phyloP scores from a whole-genome alignment of 2,888 invertebrate species.

The Agonum fuliginosum region DNA sequence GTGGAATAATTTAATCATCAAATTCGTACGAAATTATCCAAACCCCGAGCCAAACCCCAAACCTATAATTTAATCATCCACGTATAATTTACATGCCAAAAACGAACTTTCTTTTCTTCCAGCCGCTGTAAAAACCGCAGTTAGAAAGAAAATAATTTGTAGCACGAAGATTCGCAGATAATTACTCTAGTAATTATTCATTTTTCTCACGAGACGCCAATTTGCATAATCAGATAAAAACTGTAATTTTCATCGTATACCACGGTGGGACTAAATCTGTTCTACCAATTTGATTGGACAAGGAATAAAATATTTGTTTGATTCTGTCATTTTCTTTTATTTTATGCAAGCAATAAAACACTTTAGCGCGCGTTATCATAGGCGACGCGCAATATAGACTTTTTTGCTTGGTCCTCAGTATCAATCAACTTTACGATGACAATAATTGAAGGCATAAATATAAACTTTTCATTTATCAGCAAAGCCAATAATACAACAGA shows the following conservation, averaged over 20 bases:
- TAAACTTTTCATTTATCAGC: too few relatives aligned
- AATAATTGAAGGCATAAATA: too few relatives aligned
- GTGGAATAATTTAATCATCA: not conserved
- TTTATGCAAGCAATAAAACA: too few relatives aligned
- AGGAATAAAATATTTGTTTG: not conserved
- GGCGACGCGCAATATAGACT: too few relatives aligned
- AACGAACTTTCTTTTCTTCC: conserved; percentile 1
- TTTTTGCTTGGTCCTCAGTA: too few relatives aligned
- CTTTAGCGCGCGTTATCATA: too few relatives aligned
- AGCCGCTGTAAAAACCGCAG: conserved; percentile 4
- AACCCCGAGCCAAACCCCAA: too few relatives aligned
- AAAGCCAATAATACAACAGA: too few relatives aligned
- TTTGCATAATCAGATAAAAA: conserved; percentile 56
- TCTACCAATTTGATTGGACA: conserved; percentile 6
- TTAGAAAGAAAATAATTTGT: conserved; percentile 33
- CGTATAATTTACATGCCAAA: conserved; percentile 4
- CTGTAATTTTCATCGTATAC: conserved; percentile 25
- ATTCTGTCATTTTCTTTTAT: too few relatives aligned
- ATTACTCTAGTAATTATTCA: conserved; percentile 48
- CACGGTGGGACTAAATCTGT: conserved; percentile 20
- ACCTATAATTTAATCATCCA: conserved; percentile 13
- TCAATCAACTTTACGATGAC: too few relatives aligned
- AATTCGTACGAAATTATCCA: not conserved
- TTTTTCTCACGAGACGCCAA: conserved; percentile 50
- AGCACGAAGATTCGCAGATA: conserved; percentile 47